Evolutionary conservation across 2,797 vertebrate genomes (phyloP).

Genomic region (Halcyon badia): DNA sequence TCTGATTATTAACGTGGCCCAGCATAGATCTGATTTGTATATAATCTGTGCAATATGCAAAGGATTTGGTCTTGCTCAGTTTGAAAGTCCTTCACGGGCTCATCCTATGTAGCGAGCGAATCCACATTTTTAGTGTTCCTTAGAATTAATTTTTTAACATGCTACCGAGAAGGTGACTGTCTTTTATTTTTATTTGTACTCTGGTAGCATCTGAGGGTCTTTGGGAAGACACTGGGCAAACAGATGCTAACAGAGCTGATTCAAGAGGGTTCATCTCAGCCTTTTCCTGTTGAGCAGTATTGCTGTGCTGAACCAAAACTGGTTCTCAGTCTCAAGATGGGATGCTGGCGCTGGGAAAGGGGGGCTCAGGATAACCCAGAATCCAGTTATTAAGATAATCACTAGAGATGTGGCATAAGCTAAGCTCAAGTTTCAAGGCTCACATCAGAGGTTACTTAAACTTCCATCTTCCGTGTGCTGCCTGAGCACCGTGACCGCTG

Average conservation of each 20-base stretch:
- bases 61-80: background rate
- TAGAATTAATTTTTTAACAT: background rate
- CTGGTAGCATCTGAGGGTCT: background rate
- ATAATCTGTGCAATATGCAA: background rate
- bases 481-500: accelerated
- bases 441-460: background rate
- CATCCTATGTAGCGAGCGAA: background rate
- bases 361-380: background rate
- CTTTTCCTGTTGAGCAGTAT: background rate
- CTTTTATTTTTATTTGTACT: background rate
- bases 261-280: background rate
- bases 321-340: background rate
- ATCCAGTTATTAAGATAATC: background rate
- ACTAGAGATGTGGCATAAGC: background rate
- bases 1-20: background rate
- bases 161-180: background rate
- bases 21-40: background rate
- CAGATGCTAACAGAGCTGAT: background rate
- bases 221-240: background rate
- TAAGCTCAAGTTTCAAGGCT: background rate
- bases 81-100: background rate
- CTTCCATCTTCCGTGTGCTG: background rate
- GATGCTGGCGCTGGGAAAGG: background rate
- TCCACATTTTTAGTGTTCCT: background rate
- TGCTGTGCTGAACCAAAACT: background rate